Percentiles rank a stretch among this genome's conserved stretches.
Conservation (phyloP, 2,113 vertebrate species). For the Charadrius vociferus region DNA sequence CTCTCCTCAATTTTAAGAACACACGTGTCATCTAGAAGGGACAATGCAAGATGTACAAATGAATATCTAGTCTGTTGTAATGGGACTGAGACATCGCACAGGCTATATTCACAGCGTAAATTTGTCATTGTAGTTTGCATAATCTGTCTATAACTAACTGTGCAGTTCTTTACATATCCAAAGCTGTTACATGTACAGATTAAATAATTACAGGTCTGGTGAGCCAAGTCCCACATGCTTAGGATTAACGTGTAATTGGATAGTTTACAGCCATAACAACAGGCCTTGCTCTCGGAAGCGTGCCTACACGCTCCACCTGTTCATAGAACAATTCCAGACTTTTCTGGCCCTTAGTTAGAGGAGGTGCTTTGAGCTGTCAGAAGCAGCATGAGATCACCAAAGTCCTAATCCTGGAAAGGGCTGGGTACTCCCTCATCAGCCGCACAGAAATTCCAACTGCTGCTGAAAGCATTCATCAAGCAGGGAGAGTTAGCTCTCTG, state of each 20-base stretch:
- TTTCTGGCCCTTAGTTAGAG: neutral
- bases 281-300: neutral
- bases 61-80: neutral
- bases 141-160: neutral
- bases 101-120: neutral
- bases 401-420: neutral
- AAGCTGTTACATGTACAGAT: neutral
- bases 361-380: neutral
- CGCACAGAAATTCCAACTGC: neutral
- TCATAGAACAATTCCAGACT: neutral
- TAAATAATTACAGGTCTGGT: slow-evolving; percentile 25
- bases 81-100: neutral
- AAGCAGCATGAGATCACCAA: neutral
- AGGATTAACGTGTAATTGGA: slow-evolving; percentile 7
- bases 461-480: neutral
- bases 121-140: neutral
- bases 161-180: neutral
- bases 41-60: neutral
- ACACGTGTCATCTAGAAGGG: fast-evolving
- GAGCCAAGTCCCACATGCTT: neutral
- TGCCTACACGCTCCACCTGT: neutral
- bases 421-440: too few species aligned
- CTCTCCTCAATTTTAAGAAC: neutral
- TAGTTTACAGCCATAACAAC: slow-evolving; percentile 29
- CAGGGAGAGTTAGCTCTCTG: neutral